phyloP scores from a whole-genome alignment of 2,113 vertebrate species.

The Datnioides undecimradiatus region DNA sequence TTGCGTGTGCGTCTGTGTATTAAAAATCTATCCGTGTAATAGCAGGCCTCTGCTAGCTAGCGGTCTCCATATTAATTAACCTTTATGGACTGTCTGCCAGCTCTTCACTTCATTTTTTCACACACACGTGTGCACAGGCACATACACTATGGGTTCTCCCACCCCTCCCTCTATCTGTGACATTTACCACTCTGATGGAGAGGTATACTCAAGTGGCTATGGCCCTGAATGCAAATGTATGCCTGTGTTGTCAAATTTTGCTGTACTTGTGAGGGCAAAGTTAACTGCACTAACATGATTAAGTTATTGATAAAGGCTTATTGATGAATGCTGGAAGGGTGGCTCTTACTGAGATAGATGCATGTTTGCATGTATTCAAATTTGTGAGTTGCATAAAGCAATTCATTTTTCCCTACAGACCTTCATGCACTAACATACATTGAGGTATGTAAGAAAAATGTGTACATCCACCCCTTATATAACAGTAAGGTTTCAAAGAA shows the following conservation, averaged over 20 bases:
- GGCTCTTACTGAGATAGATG: not conserved
- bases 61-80: constrained; percentile 84
- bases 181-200: constrained; percentile 82
- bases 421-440: not conserved
- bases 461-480: not conserved
- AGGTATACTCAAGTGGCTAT: constrained; percentile 64
- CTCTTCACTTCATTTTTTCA: constrained; percentile 69
- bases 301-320: constrained; percentile 20
- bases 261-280: constrained; percentile 10
- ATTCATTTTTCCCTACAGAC: not conserved
- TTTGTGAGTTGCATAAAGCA: constrained; percentile 5
- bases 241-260: constrained; percentile 27
- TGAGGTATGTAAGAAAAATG: not conserved
- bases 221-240: constrained; percentile 58
- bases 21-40: constrained; percentile 72
- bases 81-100: constrained; percentile 82
- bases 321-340: not conserved
- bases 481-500: not conserved
- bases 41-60: constrained; percentile 52
- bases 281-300: constrained; percentile 4
- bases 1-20: constrained; percentile 8
- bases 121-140: constrained; percentile 8
- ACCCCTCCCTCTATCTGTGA: constrained; percentile 75
- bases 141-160: constrained; percentile 40
- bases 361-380: not conserved